Percentiles rank a stretch among this genome's conserved stretches.
These are phyloP conservation scores for Resseliella maxima DNA, from an alignment of 2,888 invertebrate genomes.

Conservation along the genomic window DNA sequence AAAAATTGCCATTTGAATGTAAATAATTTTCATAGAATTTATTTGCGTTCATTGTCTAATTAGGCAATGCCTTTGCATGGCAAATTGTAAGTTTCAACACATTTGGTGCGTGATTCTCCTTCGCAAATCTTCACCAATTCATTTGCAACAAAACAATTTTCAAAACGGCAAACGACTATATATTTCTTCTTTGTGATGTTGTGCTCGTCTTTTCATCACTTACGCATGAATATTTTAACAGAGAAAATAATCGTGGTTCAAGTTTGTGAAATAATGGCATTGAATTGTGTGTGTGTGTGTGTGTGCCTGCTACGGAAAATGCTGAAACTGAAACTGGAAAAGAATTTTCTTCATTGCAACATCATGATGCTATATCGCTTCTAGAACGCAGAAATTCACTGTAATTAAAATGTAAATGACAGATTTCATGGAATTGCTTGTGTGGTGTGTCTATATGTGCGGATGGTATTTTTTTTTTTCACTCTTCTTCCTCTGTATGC, in stretches of 20 bases:
- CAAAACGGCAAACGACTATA: too few relatives aligned
- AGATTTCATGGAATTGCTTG: neutral
- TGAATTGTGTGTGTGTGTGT: neutral
- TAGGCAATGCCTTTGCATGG: neutral
- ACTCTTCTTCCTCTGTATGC: neutral
- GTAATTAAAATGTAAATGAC: slow-evolving; percentile 31
- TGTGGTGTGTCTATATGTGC: neutral
- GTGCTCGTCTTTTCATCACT: neutral
- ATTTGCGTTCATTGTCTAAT: neutral
- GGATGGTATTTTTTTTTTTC: too few relatives aligned
- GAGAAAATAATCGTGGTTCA: neutral
- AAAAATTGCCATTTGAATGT: slow-evolving; percentile 16
- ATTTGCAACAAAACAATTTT: too few relatives aligned
- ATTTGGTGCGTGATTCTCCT: neutral
- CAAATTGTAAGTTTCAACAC: neutral
- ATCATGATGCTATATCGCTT: neutral
- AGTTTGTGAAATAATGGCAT: neutral
- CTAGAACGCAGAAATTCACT: neutral
- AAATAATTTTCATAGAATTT: neutral
- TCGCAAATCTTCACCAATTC: neutral
- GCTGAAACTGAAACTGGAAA: neutral
- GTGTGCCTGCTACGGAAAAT: too few relatives aligned
- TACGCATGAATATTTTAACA: slow-evolving; percentile 39
- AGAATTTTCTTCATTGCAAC: neutral
- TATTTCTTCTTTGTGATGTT: neutral